Percentiles rank a stretch among this genome's conserved stretches.
Evolutionary conservation across 2,113 vertebrate species (phyloP).

Genomic region (Trematomus loennbergii): DNA sequence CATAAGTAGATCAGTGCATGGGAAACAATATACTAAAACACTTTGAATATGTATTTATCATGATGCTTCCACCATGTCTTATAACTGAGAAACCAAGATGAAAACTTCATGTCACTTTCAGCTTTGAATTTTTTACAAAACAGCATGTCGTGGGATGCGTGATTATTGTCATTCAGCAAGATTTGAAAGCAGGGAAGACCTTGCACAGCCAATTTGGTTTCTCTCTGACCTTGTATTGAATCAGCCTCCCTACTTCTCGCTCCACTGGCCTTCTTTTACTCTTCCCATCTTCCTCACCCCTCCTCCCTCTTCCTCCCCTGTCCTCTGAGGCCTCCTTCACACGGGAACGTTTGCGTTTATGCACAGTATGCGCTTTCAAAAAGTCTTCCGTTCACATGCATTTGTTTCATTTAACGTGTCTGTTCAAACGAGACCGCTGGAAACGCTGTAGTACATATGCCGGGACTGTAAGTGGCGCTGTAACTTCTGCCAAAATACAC

Average conservation of each 20-base stretch:
- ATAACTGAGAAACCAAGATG: slow-evolving; percentile 29
- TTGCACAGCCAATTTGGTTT: slow-evolving; percentile 4
- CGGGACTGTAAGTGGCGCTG: too few relatives aligned
- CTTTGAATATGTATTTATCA: slow-evolving; percentile 6
- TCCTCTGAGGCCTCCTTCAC: too few relatives aligned
- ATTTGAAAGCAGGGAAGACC: slow-evolving; percentile 9
- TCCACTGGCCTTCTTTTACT: slow-evolving; percentile 20
- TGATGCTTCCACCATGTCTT: background rate
- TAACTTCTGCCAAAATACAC: too few relatives aligned
- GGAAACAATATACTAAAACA: slow-evolving; percentile 3
- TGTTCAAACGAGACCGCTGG: too few relatives aligned
- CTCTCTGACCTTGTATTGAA: slow-evolving; percentile 13
- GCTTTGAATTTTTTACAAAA: background rate
- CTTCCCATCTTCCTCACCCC: background rate
- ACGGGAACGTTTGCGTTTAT: too few relatives aligned
- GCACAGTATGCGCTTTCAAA: too few relatives aligned
- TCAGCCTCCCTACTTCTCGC: background rate
- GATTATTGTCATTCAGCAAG: slow-evolving; percentile 17
- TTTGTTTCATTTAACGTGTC: too few relatives aligned
- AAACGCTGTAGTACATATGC: too few relatives aligned
- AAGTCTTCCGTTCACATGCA: too few relatives aligned
- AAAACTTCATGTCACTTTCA: slow-evolving; percentile 26
- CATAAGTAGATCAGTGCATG: slow-evolving; percentile 27
- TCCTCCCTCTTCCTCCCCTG: slow-evolving; percentile 3
- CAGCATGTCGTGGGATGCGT: slow-evolving; percentile 15